Conservation (phyloP, 2,113 vertebrate genomes). For the Daboia siamensis region DNA sequence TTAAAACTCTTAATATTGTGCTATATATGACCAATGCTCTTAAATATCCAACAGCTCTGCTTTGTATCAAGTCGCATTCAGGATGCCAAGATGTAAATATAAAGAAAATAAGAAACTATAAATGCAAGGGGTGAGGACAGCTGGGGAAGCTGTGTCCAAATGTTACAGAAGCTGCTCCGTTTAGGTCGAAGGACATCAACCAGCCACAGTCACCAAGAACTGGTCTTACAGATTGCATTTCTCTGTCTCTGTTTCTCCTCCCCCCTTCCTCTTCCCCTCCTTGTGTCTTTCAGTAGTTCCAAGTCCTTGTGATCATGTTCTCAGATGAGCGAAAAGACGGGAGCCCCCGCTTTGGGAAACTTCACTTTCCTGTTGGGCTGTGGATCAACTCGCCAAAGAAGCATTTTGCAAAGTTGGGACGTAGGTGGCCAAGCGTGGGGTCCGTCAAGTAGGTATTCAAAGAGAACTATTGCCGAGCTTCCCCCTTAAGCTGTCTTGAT, state of each 20-base stretch:
- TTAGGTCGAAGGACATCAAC: neutral
- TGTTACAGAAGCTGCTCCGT: neutral
- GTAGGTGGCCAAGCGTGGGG: constrained; percentile 86
- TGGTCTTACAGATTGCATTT: neutral
- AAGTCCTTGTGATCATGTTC: constrained; percentile 46
- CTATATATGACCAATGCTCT: neutral
- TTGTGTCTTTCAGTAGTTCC: neutral
- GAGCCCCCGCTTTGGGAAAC: constrained; percentile 87
- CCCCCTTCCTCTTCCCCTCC: neutral
- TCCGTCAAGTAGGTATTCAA: constrained; percentile 82
- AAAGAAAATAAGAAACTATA: neutral
- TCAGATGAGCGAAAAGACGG: constrained; percentile 86
- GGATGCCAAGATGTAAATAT: neutral
- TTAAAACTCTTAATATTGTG: neutral
- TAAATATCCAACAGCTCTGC: neutral
- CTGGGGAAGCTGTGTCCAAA: neutral
- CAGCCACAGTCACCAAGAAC: neutral
- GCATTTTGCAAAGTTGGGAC: constrained; percentile 87
- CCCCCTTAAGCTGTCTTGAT: neutral
- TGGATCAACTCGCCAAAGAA: constrained; percentile 94
- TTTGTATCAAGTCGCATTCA: neutral
- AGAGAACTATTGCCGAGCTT: neutral
- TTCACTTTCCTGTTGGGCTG: constrained; percentile 88
- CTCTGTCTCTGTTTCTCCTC: neutral
- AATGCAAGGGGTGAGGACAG: neutral